Percentiles rank a stretch among this genome's conserved stretches.
phyloP scores from a whole-genome alignment of 2,113 vertebrate species.

The Prietella phreatophila region DNA sequence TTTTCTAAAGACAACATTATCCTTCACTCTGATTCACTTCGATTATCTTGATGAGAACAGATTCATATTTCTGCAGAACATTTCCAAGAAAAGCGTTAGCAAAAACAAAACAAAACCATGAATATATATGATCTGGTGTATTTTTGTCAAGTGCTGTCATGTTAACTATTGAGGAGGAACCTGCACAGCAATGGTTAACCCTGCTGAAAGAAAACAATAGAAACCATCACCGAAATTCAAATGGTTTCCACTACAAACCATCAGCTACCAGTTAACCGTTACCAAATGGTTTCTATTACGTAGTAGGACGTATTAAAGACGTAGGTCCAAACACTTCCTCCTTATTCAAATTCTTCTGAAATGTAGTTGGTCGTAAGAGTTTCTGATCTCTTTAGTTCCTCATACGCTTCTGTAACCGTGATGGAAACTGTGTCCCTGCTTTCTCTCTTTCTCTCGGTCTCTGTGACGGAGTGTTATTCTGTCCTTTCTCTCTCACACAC shows the following conservation, averaged over 20 bases:
- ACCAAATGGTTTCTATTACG: no score
- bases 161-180: no score
- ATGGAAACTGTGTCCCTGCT: background rate
- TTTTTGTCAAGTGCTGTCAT: no score
- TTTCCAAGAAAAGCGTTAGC: background rate
- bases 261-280: no score
- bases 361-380: background rate
- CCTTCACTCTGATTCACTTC: background rate
- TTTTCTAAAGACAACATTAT: background rate
- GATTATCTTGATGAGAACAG: background rate
- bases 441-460: background rate
- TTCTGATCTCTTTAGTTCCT: background rate
- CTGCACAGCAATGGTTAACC: no score
- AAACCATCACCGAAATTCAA: no score
- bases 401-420: background rate
- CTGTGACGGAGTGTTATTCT: conserved; percentile 1
- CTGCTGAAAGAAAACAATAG: no score
- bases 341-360: background rate
- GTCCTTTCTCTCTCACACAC: background rate
- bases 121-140: background rate
- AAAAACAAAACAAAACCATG: background rate
- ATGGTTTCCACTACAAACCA: no score
- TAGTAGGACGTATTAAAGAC: no score
- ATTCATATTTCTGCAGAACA: background rate
- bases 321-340: background rate